Evolutionary conservation across 2,888 invertebrate genomes (phyloP).

Genomic region (Cylindroiulus punctatus): DNA sequence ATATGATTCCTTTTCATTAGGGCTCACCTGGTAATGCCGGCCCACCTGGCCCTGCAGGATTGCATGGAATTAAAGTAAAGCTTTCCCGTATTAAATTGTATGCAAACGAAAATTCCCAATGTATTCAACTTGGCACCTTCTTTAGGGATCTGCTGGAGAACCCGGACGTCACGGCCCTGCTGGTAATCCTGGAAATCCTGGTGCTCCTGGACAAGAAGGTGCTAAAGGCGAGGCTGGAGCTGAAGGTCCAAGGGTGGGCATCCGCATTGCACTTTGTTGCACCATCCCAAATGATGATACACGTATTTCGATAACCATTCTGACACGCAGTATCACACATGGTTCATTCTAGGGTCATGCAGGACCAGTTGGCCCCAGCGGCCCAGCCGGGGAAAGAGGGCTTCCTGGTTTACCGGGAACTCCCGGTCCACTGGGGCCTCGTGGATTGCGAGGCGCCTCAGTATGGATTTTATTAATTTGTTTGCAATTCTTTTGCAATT

Average conservation of each 20-base stretch:
- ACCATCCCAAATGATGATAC: background rate
- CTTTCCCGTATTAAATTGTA: background rate
- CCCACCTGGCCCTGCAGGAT: conserved; percentile 75
- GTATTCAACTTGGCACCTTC: background rate
- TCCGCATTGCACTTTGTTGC: background rate
- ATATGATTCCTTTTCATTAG: conserved; percentile 65
- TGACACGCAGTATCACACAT: background rate
- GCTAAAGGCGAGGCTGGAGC: conserved; percentile 70
- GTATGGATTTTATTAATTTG: conserved; percentile 65
- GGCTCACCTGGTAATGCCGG: conserved; percentile 78
- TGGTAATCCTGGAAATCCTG: conserved; percentile 73
- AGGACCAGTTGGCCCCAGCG: conserved; percentile 76
- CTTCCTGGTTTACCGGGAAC: conserved; percentile 74
- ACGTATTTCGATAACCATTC: background rate
- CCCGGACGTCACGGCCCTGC: conserved; percentile 74
- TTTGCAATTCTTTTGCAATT: background rate
- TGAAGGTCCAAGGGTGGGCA: conserved; percentile 63
- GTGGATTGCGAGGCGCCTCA: conserved; percentile 74
- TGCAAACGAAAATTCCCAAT: background rate
- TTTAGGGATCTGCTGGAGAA: conserved; percentile 68
- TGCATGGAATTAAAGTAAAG: conserved; percentile 75
- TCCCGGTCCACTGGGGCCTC: conserved; percentile 73
- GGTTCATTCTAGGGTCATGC: conserved; percentile 70
- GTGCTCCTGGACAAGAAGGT: conserved; percentile 78
- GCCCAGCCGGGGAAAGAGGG: conserved; percentile 73